Conservation (phyloP, 1,140 invertebrate genomes). For the Maniola jurtina region DNA sequence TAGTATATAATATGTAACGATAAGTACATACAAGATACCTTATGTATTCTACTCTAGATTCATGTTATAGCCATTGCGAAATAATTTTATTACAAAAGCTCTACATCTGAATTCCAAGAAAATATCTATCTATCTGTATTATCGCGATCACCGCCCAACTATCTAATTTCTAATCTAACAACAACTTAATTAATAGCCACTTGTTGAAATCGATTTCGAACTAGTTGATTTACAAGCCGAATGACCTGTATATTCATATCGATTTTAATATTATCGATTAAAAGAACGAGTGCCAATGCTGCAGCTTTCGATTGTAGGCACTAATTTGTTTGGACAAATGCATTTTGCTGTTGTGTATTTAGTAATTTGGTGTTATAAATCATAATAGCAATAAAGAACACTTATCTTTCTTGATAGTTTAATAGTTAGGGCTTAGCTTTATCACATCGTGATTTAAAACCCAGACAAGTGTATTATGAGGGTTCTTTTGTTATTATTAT, state of each 20-base stretch:
- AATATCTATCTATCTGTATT: slow-evolving; percentile 29
- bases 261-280: slow-evolving; percentile 61
- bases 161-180: slow-evolving; percentile 76
- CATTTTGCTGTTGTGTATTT: slow-evolving; percentile 21
- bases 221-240: slow-evolving; percentile 73
- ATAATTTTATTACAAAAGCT: slow-evolving; percentile 9
- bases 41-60: too few relatives aligned
- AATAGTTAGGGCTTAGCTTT: too few relatives aligned
- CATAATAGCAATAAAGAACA: not conserved
- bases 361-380: slow-evolving; percentile 8
- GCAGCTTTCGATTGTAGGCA: slow-evolving; percentile 33
- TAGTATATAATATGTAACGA: too few relatives aligned
- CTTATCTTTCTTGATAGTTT: too few relatives aligned
- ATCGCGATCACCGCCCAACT: slow-evolving; percentile 59
- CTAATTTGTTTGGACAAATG: slow-evolving; percentile 37
- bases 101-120: slow-evolving; percentile 20
- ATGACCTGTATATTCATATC: slow-evolving; percentile 66
- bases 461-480: too few relatives aligned
- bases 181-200: slow-evolving; percentile 78
- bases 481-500: too few relatives aligned
- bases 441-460: too few relatives aligned
- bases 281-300: slow-evolving; percentile 45
- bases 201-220: slow-evolving; percentile 76
- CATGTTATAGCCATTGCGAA: not conserved
- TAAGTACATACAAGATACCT: too few relatives aligned